These are phyloP conservation scores for Calidris pygmaea DNA, from an alignment of 2,113 vertebrate species.

Conservation along the genomic window DNA sequence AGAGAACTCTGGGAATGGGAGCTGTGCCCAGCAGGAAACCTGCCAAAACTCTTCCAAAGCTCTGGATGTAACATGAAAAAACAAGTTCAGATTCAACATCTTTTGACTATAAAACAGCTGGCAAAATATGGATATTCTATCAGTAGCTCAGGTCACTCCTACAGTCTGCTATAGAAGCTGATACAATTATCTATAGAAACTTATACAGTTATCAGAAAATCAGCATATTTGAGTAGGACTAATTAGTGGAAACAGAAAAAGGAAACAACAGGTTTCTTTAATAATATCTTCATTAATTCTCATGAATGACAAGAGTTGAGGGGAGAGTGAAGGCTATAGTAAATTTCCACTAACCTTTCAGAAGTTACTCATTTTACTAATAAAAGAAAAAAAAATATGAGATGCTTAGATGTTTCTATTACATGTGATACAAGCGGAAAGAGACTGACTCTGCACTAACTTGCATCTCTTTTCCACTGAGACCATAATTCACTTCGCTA, in stretches of 20 bases:
- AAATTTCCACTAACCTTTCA: not conserved
- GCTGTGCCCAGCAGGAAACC: not conserved
- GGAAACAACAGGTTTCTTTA: not conserved
- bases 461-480: not conserved
- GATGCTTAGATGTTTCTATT: not conserved
- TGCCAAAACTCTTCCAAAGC: slow-evolving; percentile 22
- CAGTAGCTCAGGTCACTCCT: not conserved
- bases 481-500: not conserved
- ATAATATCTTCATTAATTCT: not conserved
- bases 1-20: slow-evolving; percentile 44
- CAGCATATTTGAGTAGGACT: not conserved
- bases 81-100: slow-evolving; percentile 11
- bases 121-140: not conserved
- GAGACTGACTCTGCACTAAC: not conserved
- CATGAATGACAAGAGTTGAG: not conserved
- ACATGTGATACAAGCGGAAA: not conserved
- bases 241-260: not conserved
- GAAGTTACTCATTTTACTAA: not conserved
- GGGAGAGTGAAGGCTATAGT: not conserved
- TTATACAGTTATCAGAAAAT: not conserved
- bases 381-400: not conserved
- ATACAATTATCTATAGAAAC: not conserved
- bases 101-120: slow-evolving; percentile 25
- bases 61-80: slow-evolving; percentile 48
- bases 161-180: not conserved